Conservation (phyloP, 2,797 vertebrate genomes). For the Rhynchotus rufescens region DNA sequence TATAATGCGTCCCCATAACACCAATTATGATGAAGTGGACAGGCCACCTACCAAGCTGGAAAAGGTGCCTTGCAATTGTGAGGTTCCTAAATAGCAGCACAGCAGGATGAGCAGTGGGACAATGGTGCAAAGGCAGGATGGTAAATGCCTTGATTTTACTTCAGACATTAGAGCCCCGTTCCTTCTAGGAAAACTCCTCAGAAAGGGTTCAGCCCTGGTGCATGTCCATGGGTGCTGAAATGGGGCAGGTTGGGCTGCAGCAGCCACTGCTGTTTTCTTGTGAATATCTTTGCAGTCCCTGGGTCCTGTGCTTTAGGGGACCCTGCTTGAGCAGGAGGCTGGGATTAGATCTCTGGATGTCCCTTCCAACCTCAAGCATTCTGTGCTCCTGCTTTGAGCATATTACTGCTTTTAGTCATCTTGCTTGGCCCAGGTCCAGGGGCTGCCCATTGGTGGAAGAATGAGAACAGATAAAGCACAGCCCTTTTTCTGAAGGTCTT, state of each 20-base stretch:
- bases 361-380: background rate
- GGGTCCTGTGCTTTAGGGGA: background rate
- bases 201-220: background rate
- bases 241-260: background rate
- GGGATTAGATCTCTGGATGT: background rate
- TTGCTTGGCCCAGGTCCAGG: background rate
- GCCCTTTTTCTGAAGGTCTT: background rate
- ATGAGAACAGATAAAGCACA: background rate
- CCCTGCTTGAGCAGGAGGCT: background rate
- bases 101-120: background rate
- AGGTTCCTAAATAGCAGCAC: background rate
- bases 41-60: too few species aligned
- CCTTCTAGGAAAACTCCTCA: background rate
- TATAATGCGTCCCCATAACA: too few species aligned
- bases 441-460: background rate
- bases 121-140: background rate
- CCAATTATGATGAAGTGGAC: too few species aligned
- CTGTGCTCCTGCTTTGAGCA: background rate
- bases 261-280: fast-evolving
- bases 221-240: background rate
- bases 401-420: background rate
- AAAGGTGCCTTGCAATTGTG: too few species aligned
- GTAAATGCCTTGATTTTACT: background rate
- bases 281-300: background rate
- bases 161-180: background rate